These are phyloP conservation scores for Sinocyclocheilus grahami DNA, from an alignment of 2,113 vertebrate species.

Conservation along the genomic window DNA sequence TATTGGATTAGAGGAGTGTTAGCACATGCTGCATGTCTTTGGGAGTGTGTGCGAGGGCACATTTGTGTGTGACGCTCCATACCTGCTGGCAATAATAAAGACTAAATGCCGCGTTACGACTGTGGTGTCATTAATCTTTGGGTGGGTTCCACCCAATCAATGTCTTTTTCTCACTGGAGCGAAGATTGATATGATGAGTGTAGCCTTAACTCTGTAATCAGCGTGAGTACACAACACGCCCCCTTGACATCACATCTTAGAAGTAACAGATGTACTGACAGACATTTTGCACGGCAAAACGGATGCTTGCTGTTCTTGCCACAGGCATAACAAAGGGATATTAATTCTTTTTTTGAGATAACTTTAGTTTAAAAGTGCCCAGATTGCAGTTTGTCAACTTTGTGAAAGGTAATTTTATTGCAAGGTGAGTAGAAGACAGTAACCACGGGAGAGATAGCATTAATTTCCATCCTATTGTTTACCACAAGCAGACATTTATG, in stretches of 20 bases:
- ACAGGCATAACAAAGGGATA: neutral
- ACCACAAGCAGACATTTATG: conserved; percentile 23
- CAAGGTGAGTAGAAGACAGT: conserved; percentile 9
- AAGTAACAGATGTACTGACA: conserved; percentile 19
- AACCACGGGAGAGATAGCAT: conserved; percentile 38
- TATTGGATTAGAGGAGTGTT: conserved; percentile 61
- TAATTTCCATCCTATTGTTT: conserved; percentile 47
- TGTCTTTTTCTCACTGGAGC: conserved; percentile 64
- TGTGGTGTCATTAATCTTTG: conserved; percentile 66
- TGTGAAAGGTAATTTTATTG: conserved; percentile 43
- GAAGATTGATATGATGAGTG: conserved; percentile 35
- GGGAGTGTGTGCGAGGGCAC: conserved; percentile 20
- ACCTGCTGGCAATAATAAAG: conserved; percentile 65
- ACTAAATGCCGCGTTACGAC: conserved; percentile 62
- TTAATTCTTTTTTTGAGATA: conserved; percentile 5
- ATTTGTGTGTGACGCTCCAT: conserved; percentile 37
- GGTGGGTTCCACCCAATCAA: conserved; percentile 65
- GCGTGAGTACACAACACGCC: conserved; percentile 6
- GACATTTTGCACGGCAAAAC: neutral
- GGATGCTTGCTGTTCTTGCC: conserved; percentile 18
- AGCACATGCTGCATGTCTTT: conserved; percentile 48
- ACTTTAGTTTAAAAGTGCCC: neutral
- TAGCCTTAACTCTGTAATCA: conserved; percentile 35
- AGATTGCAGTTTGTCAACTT: conserved; percentile 32
- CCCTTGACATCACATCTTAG: conserved; percentile 13